Conservation (phyloP, 2,113 vertebrate genomes). For the Heterochromis multidens region DNA sequence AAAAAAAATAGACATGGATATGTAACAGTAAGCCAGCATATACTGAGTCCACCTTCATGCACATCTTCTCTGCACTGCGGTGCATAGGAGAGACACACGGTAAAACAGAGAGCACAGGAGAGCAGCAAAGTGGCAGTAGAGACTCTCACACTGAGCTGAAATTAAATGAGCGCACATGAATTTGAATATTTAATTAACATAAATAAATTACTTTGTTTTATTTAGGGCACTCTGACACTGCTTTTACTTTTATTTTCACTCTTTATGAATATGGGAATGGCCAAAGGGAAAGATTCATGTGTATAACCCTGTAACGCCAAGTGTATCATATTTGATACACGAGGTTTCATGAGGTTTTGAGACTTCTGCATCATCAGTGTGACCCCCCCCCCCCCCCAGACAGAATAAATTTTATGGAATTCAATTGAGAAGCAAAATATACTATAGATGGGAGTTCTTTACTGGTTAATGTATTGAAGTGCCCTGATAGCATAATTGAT, state of each 20-base stretch:
- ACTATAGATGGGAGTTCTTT: not conserved
- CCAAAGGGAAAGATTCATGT: too few species aligned
- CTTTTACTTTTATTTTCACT: not conserved
- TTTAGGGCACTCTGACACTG: not conserved
- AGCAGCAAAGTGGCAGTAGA: not conserved
- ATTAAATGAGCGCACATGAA: not conserved
- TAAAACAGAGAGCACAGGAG: not conserved
- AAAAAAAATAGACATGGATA: not conserved
- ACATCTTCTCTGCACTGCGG: too few species aligned
- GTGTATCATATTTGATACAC: too few species aligned
- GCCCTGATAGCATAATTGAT: not conserved
- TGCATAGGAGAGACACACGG: too few species aligned
- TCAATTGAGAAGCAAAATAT: not conserved
- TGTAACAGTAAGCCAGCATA: not conserved
- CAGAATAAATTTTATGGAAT: not conserved
- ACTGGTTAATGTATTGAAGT: not conserved
- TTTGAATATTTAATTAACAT: not conserved
- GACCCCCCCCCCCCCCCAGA: too few species aligned
- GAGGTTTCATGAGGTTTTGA: too few species aligned
- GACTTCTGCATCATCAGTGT: too few species aligned
- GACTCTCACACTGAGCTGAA: not conserved
- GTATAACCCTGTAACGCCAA: too few species aligned
- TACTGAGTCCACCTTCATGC: too few species aligned
- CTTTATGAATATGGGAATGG: too few species aligned
- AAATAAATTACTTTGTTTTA: not conserved